Evolutionary conservation across 2,797 vertebrate species (phyloP).

Genomic region (Acipenser ruthenus): DNA sequence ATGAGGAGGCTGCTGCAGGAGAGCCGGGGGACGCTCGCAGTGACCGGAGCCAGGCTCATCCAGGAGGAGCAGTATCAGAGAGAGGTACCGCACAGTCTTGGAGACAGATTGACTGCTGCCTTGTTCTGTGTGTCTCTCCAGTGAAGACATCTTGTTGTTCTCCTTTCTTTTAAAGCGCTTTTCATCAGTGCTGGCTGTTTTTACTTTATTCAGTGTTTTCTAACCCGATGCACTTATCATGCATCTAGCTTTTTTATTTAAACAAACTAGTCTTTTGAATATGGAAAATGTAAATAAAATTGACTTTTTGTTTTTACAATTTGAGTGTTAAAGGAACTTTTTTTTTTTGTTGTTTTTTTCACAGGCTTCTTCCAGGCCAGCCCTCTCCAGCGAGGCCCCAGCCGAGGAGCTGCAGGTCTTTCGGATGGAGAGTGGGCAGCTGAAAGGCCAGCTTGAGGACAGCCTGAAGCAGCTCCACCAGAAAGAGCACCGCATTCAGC

Average conservation of each 20-base stretch:
- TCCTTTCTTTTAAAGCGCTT: too few species aligned
- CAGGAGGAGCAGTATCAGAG: slow-evolving; percentile 56
- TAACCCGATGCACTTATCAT: too few species aligned
- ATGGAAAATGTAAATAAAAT: too few species aligned
- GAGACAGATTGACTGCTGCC: too few species aligned
- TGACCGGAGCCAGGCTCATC: slow-evolving; percentile 21
- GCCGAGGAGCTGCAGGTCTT: slow-evolving; percentile 29
- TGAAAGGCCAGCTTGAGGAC: slow-evolving; percentile 49
- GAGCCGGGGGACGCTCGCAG: slow-evolving; percentile 32
- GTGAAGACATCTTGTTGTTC: too few species aligned
- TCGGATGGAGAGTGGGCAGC: slow-evolving; percentile 42
- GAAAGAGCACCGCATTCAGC: slow-evolving; percentile 63
- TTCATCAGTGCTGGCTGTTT: too few species aligned
- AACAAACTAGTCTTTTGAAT: too few species aligned
- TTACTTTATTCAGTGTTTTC: too few species aligned
- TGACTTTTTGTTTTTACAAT: too few species aligned
- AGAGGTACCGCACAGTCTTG: slow-evolving; percentile 46
- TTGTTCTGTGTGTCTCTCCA: too few species aligned
- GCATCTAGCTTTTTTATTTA: too few species aligned
- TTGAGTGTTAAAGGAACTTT: background rate
- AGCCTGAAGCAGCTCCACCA: slow-evolving; percentile 62
- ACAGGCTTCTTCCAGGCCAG: slow-evolving; percentile 39
- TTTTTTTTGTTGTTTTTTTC: slow-evolving; percentile 18
- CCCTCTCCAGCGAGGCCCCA: slow-evolving; percentile 16
- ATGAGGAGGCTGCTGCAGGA: slow-evolving; percentile 63